A percentile compares a stretch with the other conserved stretches of the same genome.
These are phyloP conservation scores for Danaus melanippus DNA, from an alignment of 1,140 invertebrate species.

Conservation along the genomic window DNA sequence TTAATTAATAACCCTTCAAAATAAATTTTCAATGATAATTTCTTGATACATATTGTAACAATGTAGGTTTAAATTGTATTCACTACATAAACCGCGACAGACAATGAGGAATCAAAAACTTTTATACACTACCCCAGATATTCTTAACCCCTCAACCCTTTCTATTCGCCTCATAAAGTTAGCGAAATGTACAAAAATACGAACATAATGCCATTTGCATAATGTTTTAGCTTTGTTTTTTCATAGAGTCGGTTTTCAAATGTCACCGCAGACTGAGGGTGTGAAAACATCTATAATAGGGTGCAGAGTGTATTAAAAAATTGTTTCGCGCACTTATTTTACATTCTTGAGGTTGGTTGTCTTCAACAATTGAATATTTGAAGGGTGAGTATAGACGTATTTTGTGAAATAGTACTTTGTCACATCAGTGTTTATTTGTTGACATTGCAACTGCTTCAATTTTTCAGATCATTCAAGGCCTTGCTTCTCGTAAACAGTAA, in stretches of 20 bases:
- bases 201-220: conserved; percentile 70
- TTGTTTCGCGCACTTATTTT: conserved; percentile 56
- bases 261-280: conserved; percentile 65
- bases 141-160: conserved; percentile 65
- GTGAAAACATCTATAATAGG: conserved; percentile 62
- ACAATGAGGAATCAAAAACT: conserved; percentile 54
- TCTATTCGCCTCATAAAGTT: conserved; percentile 65
- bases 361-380: too few species aligned
- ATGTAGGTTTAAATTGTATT: conserved; percentile 26
- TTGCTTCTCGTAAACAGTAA: too few species aligned
- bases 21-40: too few species aligned
- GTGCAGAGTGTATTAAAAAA: conserved; percentile 66
- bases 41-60: conserved; percentile 18
- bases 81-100: conserved; percentile 45
- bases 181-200: conserved; percentile 63
- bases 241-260: conserved; percentile 65
- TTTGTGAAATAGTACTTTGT: too few species aligned
- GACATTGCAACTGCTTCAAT: too few species aligned
- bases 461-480: too few species aligned
- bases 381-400: too few species aligned
- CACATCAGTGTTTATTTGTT: too few species aligned
- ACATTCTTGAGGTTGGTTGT: conserved; percentile 56
- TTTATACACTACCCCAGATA: conserved; percentile 45
- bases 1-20: too few species aligned
- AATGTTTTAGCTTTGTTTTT: conserved; percentile 68